Evolutionary conservation across 1,140 invertebrate species (phyloP).

Genomic region (Drosophila kohkoa): DNA sequence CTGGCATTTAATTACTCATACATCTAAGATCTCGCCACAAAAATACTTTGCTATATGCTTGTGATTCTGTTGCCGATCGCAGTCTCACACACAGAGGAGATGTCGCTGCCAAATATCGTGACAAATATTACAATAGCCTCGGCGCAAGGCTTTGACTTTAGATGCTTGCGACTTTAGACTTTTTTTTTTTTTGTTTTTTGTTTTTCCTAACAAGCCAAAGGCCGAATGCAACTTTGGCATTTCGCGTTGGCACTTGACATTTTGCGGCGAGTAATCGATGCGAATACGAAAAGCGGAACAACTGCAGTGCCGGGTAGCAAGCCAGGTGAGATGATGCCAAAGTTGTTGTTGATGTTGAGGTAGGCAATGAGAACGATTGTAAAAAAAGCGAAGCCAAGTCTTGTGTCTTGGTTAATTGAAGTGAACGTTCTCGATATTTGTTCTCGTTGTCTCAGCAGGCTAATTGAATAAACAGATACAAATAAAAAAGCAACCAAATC

Average conservation of each 20-base stretch:
- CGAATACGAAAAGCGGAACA: conserved; percentile 1
- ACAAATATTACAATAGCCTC: conserved; percentile 40
- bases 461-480: conserved; percentile 50
- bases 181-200: no score
- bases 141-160: conserved; percentile 45
- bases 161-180: no score
- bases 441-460: conserved; percentile 56
- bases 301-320: no score
- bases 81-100: conserved; percentile 11
- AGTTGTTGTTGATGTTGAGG: background rate
- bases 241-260: conserved; percentile 68
- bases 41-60: background rate
- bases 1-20: conserved; percentile 1
- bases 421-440: conserved; percentile 63
- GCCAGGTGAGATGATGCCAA: conserved; percentile 6
- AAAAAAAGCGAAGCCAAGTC: conserved; percentile 4
- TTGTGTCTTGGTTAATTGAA: conserved; percentile 37
- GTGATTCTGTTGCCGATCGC: conserved; percentile 1
- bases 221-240: conserved; percentile 71
- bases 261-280: conserved; percentile 42
- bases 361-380: background rate
- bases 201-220: conserved; percentile 44
- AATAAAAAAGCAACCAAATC: conserved; percentile 17
- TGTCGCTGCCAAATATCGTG: conserved; percentile 42
- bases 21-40: background rate